A percentile compares a stretch with the other conserved stretches of the same genome.
phyloP scores from a whole-genome alignment of 2,113 vertebrate species.

The Nipponia nippon region DNA sequence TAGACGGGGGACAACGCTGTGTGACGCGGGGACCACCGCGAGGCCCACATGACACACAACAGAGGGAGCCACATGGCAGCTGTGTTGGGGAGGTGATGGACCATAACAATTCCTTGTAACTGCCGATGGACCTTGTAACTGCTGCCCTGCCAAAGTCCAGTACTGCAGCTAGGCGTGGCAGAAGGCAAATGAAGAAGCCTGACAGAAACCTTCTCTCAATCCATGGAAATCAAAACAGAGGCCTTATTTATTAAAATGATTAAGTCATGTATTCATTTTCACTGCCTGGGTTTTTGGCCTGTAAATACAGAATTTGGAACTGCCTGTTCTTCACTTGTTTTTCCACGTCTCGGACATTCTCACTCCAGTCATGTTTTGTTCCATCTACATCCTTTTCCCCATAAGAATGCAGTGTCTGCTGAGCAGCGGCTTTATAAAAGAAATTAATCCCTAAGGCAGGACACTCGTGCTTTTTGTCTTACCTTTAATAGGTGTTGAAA shows the following conservation, averaged over 20 bases:
- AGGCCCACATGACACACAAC: not conserved
- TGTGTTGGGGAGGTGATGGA: not conserved
- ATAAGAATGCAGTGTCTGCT: not conserved
- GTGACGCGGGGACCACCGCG: fast-evolving
- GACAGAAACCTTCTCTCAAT: not conserved
- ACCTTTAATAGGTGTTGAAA: not conserved
- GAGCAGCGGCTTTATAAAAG: not conserved
- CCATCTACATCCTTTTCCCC: not conserved
- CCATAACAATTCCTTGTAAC: fast-evolving
- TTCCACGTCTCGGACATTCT: not conserved
- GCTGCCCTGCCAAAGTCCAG: not conserved
- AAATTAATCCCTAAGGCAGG: not conserved
- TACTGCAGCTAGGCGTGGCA: not conserved
- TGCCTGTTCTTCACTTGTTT: slow-evolving; percentile 22
- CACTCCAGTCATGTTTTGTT: slow-evolving; percentile 20
- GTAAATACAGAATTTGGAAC: slow-evolving; percentile 20
- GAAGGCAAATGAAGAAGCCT: not conserved
- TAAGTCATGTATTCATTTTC: slow-evolving; percentile 32
- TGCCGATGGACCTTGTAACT: not conserved
- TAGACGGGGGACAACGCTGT: fast-evolving
- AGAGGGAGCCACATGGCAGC: not conserved
- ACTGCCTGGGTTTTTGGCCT: not conserved
- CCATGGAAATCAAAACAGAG: not conserved
- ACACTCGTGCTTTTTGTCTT: not conserved
- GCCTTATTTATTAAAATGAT: slow-evolving; percentile 33